These are phyloP conservation scores for Venustaconcha ellipsiformis DNA, from an alignment of 1,140 invertebrate species.

Conservation along the genomic window DNA sequence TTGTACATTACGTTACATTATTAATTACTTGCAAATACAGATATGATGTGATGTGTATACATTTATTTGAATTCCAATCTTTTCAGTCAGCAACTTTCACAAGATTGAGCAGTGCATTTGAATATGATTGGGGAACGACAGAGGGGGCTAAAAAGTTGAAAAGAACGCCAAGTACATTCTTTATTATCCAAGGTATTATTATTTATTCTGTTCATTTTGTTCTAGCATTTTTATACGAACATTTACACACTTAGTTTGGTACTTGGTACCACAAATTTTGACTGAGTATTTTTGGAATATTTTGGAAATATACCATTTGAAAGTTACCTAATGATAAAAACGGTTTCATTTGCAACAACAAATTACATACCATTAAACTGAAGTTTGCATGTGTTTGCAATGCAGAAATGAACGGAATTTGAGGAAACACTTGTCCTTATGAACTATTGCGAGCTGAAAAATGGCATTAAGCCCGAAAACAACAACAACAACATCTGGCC, in stretches of 20 bases:
- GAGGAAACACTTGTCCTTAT: no score
- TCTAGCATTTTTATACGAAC: neutral
- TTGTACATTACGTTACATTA: no score
- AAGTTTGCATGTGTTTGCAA: no score
- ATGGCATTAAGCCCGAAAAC: no score
- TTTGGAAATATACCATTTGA: no score
- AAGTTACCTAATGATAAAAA: no score
- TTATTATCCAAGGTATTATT: slow-evolving; percentile 65
- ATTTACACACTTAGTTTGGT: neutral
- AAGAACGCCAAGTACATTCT: slow-evolving; percentile 68
- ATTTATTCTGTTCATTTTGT: neutral
- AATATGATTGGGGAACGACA: slow-evolving; percentile 75
- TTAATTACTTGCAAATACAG: neutral
- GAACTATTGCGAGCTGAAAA: no score
- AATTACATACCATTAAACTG: no score
- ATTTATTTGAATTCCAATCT: neutral
- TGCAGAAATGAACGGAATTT: no score
- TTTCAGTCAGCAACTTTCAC: slow-evolving; percentile 73
- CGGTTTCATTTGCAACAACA: no score
- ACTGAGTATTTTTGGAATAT: no score
- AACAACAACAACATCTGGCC: no score
- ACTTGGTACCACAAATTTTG: neutral
- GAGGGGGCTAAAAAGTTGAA: slow-evolving; percentile 68
- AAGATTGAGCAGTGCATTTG: slow-evolving; percentile 78
- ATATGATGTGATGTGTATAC: neutral